phyloP scores from a whole-genome alignment of 2,113 vertebrate species.

The Vidua chalybeata region DNA sequence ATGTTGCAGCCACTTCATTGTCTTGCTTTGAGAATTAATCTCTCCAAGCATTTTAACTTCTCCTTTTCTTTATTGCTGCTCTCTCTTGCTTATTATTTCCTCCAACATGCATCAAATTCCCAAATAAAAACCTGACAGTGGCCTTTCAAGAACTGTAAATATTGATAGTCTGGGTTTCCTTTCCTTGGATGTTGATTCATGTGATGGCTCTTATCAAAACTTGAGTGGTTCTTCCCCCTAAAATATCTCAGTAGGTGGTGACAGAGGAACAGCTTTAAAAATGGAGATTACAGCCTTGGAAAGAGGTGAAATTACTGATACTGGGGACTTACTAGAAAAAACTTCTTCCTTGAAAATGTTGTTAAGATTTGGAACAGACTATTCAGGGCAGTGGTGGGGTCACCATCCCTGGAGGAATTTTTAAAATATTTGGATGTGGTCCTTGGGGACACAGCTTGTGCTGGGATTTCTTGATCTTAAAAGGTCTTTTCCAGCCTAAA shows the following conservation, averaged over 20 bases:
- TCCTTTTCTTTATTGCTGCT: conserved; percentile 17
- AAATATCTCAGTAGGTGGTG: background rate
- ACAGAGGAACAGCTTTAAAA: background rate
- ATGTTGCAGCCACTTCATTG: background rate
- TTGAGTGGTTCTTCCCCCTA: background rate
- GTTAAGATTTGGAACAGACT: background rate
- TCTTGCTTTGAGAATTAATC: conserved; percentile 21
- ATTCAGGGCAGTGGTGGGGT: no score
- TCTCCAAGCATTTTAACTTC: background rate
- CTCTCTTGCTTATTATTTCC: background rate
- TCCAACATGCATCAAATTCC: background rate
- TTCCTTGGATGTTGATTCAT: background rate
- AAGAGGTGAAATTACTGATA: background rate
- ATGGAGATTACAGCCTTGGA: background rate
- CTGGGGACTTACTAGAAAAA: background rate
- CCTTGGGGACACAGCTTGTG: background rate
- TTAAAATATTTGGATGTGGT: background rate
- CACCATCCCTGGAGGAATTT: background rate
- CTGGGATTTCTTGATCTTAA: background rate
- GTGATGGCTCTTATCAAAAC: background rate
- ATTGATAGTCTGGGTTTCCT: background rate
- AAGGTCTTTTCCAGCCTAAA: background rate
- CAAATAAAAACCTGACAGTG: background rate
- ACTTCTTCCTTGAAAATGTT: background rate
- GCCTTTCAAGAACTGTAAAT: background rate